Conservation (phyloP, 2,888 invertebrate species). For the Ptycholaimellus sp. region DNA sequence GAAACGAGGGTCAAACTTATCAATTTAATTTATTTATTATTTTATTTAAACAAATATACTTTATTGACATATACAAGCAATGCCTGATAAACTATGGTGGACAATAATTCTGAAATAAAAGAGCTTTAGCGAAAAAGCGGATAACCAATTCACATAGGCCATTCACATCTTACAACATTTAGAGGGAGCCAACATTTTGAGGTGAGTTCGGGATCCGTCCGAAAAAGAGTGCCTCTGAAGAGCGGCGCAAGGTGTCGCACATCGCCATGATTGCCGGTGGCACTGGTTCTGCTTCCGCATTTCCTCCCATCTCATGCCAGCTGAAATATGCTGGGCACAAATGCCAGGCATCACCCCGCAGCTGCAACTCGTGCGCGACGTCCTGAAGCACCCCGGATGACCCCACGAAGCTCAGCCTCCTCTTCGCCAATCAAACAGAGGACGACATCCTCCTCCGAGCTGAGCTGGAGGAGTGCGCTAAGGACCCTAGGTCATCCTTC, state of each 20-base stretch:
- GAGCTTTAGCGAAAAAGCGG: slow-evolving; percentile 33
- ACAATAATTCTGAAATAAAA: slow-evolving; percentile 8
- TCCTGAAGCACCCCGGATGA: slow-evolving; percentile 52
- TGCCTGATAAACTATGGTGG: background rate
- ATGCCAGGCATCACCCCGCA: slow-evolving; percentile 94
- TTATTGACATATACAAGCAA: background rate
- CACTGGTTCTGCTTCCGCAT: slow-evolving; percentile 28
- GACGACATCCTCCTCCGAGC: slow-evolving; percentile 67
- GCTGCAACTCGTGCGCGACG: slow-evolving; percentile 58
- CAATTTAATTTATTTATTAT: no score
- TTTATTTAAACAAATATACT: no score
- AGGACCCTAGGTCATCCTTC: no score
- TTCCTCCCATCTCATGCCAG: no score
- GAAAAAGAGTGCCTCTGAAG: slow-evolving; percentile 58
- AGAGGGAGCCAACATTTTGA: slow-evolving; percentile 8
- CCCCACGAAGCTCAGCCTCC: slow-evolving; percentile 48
- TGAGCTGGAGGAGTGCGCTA: slow-evolving; percentile 54
- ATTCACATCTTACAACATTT: background rate
- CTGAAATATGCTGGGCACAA: no score
- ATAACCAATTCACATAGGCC: background rate
- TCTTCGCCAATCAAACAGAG: slow-evolving; percentile 86
- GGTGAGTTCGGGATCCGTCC: slow-evolving; percentile 61
- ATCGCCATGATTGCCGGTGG: slow-evolving; percentile 82
- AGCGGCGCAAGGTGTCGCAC: slow-evolving; percentile 41
- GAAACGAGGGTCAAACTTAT: no score